Percentiles rank a stretch among this genome's conserved stretches.
Evolutionary conservation across 2,797 vertebrate species (phyloP).

Genomic region (Enteromius paludinosus): DNA sequence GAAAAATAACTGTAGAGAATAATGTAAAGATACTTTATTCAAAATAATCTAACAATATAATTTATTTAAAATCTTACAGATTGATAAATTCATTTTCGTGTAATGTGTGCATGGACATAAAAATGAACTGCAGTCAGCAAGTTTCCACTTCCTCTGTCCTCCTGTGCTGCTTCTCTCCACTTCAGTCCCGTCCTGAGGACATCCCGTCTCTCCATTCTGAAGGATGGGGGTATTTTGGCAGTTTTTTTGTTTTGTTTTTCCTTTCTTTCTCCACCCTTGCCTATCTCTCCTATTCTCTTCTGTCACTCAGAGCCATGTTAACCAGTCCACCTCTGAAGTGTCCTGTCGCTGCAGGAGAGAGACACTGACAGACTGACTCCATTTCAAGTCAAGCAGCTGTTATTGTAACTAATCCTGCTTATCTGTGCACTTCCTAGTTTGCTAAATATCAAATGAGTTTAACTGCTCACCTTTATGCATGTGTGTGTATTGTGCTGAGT

Average conservation of each 20-base stretch:
- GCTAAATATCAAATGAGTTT: slow-evolving; percentile 33
- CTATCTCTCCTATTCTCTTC: slow-evolving; percentile 16
- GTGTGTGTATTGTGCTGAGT: not conserved
- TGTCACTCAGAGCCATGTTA: slow-evolving; percentile 48
- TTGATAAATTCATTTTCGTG: not conserved
- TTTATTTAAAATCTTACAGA: not conserved
- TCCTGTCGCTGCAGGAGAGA: slow-evolving; percentile 33
- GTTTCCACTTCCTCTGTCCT: not conserved
- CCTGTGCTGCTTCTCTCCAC: not conserved
- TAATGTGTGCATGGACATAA: not conserved
- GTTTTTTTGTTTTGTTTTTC: not conserved
- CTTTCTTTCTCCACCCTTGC: slow-evolving; percentile 29
- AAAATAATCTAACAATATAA: not conserved
- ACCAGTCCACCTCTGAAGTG: slow-evolving; percentile 26
- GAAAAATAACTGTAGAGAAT: not conserved
- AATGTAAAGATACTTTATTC: not conserved
- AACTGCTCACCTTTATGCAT: not conserved
- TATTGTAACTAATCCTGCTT: slow-evolving; percentile 48
- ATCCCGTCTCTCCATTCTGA: not conserved
- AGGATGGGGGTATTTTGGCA: not conserved
- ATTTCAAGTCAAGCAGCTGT: slow-evolving; percentile 39
- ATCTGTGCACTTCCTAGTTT: slow-evolving; percentile 49
- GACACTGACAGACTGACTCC: slow-evolving; percentile 31
- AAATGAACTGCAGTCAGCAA: slow-evolving; percentile 19
- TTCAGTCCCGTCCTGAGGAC: slow-evolving; percentile 26